Evolutionary conservation across 2,888 invertebrate genomes (phyloP), one percentile per base, ranked within the genome.

Genomic region (Acanthoscelides obtectus): DNA sequence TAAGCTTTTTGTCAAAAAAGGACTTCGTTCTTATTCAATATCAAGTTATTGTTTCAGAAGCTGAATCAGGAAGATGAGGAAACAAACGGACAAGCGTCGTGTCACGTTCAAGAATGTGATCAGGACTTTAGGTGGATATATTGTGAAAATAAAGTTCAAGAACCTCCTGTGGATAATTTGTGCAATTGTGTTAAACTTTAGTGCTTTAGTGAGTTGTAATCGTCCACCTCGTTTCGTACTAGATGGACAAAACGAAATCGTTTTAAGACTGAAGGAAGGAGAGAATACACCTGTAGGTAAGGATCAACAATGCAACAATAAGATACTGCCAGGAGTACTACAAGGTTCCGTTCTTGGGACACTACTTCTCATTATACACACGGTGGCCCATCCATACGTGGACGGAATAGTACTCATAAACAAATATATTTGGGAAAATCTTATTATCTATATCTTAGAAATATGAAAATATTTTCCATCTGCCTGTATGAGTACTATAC

Each of bases 221-320:
- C 90, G 91, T 80, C 94, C 96, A 67, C 96, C 96, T n/a, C 89
- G 93, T 75, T 96, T 96, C 85, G 88, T 95, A 72, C 93, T 93
- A 83, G 94, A 95, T 81, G 94, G 94, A 74, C 94, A 95, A 85
- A 94, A 94, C 77, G 96, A 97, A 88, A 96, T 97, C 80, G 95
- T 97, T 76, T 89, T 97, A 80, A 89, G 95, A 83, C 87, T 96
- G 81, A 95, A 94, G 85, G 97, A 97, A 88, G 95, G 95, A 69
- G 88, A 91, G 70, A 95, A 94, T 80, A 95, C 95, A 66, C 93
- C 94, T 77, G 90, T 93, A 77, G 95, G 95, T 94, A 86, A 90
- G 93, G 22, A 65, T 65, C 12, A 65, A 20, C 12, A 65, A 63
- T 63, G 63, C 19, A 63, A 63, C 19, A 12, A 63, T 19, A 12